Conservation (phyloP, 2,113 vertebrate species). For the Noctilio leporinus region DNA sequence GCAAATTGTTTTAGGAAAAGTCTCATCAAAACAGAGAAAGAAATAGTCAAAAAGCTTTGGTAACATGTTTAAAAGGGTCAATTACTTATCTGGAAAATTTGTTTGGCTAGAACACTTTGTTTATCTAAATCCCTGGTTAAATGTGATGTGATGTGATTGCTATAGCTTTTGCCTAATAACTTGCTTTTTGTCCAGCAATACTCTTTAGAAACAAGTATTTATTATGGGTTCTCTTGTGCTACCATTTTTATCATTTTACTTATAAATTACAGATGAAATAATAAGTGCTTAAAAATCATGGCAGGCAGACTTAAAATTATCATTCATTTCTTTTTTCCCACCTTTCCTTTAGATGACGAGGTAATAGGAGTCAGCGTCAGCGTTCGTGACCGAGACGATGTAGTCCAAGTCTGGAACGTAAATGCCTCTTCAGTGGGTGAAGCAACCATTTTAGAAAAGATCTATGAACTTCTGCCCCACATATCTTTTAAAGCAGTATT, state of each 20-base stretch:
- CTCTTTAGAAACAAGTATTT: not conserved
- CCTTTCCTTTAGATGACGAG: slow-evolving; percentile 87
- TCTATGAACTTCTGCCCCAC: slow-evolving; percentile 91
- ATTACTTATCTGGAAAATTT: slow-evolving; percentile 49
- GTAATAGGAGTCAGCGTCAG: slow-evolving; percentile 95
- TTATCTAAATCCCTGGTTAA: slow-evolving; percentile 8
- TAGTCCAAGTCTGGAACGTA: slow-evolving; percentile 97
- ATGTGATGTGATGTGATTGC: not conserved
- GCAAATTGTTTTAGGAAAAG: slow-evolving; percentile 44
- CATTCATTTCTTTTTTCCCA: not conserved
- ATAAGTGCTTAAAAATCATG: not conserved
- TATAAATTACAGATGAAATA: not conserved
- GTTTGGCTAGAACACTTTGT: slow-evolving; percentile 28
- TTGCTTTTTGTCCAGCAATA: not conserved
- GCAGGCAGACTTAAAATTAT: slow-evolving; percentile 5
- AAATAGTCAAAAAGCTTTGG: slow-evolving; percentile 45
- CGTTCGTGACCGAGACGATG: slow-evolving; percentile 90
- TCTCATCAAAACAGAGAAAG: slow-evolving; percentile 40
- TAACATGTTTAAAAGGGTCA: slow-evolving; percentile 31
- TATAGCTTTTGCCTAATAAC: not conserved
- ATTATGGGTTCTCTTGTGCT: not conserved
- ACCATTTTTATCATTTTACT: not conserved
- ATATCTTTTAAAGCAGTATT: slow-evolving; percentile 93
- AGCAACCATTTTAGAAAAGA: slow-evolving; percentile 90
- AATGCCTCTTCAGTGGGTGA: slow-evolving; percentile 89